Evolutionary conservation across 2,888 invertebrate genomes (phyloP).

Genomic region (Stenichneumon culpator): DNA sequence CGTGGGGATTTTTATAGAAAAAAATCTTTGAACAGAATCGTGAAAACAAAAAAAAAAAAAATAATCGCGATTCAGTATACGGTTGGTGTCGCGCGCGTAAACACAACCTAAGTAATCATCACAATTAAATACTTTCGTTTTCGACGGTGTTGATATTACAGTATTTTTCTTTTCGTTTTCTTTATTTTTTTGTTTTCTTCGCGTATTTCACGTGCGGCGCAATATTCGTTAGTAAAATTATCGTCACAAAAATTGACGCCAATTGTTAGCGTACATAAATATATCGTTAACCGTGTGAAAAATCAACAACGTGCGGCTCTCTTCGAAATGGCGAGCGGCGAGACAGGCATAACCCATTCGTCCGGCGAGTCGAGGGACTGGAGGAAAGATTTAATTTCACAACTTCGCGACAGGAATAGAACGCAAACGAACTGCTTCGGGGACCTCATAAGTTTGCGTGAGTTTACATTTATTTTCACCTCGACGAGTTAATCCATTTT

Average conservation of each 20-base stretch:
- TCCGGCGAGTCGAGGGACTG: constrained; percentile 86
- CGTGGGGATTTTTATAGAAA: constrained; percentile 39
- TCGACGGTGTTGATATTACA: constrained; percentile 12
- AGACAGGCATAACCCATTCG: constrained; percentile 73
- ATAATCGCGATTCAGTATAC: constrained; percentile 7
- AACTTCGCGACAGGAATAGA: constrained; percentile 91
- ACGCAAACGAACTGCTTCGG: constrained; percentile 91
- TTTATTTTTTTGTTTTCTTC: not conserved
- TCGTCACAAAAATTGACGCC: constrained; percentile 5
- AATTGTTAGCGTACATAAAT: not conserved
- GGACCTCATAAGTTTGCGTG: constrained; percentile 93
- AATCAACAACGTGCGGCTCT: constrained; percentile 3
- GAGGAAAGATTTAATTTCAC: constrained; percentile 90
- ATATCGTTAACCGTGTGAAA: not conserved
- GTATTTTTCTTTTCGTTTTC: constrained; percentile 29
- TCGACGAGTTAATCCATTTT: not conserved
- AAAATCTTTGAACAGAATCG: constrained; percentile 19
- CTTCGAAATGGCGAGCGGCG: constrained; percentile 78
- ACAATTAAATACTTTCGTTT: constrained; percentile 11
- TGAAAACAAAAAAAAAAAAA: not conserved
- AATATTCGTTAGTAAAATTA: constrained; percentile 22
- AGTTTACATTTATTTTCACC: constrained; percentile 84
- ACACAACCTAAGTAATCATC: constrained; percentile 49
- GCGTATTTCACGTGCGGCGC: not conserved
- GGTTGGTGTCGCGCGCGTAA: constrained; percentile 62